Base-by-base conservation (phyloP, 1,140 invertebrate species). In the Mamestra configurata region DNA sequence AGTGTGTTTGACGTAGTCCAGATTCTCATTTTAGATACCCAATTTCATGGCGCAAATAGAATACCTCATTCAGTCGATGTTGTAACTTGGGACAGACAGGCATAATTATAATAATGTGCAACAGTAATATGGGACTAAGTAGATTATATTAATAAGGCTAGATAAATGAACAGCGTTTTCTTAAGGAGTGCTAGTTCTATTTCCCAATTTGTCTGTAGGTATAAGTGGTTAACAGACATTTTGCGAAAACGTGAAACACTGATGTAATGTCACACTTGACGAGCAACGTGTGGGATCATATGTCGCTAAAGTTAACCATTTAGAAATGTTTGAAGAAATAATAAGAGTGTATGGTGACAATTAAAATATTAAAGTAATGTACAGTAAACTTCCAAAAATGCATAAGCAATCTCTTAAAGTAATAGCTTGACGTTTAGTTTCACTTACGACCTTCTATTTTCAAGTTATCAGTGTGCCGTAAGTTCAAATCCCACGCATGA, bases 211-310 rank as follows among this genome's bases (percentile, higher is more conserved):
- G 1, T 13, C 11, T 49, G 51, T 20, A 53, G 10, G 24, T 6
- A 59, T 24, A 15, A 59, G 55, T 59, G 55, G 0, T 66, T 6
- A 66, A 18, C 61, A 66, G n/a, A 64, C 8, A 40, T 43, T 66
- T 66, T 40, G 61, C 61, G 35, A 66, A 66, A 66, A 37, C 27
- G 61, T 40, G 55, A 40, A 40, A 40, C 35, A 20, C 61, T 66
- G 61, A 13, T 66, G 61, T 66, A 66, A 66, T 66, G 35, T 66
- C 61, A 66, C 61, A 40, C 61, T 66, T 15, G 37, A 40, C 18
- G 35, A 66, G 35, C 20, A 66, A 22, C 35, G 35, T 5, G 18
- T 37, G 7, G 18, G 15, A 66, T 66, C n/a, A 22, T n/a, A 20
- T 40, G n/a, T 40, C 18, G 11, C n/a, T 40, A 53, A 53, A 20